Evolutionary conservation across 2,113 vertebrate genomes (phyloP), one percentile per base, ranked within the genome.

Genomic region (Chrysochloris asiatica): DNA sequence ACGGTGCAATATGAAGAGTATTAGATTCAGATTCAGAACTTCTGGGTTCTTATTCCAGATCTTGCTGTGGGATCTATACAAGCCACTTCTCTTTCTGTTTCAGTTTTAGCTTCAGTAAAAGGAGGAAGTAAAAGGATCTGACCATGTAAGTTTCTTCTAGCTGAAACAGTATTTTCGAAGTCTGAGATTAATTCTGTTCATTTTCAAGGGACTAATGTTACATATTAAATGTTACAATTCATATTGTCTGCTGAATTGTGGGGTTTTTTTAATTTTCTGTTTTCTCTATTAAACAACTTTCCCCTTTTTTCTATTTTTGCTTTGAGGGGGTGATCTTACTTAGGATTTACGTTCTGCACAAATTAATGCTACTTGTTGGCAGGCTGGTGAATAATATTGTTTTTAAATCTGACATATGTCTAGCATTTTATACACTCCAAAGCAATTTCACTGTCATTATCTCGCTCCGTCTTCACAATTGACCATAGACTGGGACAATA

Each of bases 161-260:
- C 47, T 86, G 24, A 71, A 89, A 84, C 4, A 41, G 17, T 89
- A 52, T 88, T 83, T 90, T 67, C 26, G 69, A 84, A 90, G 92
- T 36, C 88, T 87, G 73, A 48, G 3, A 89, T 83, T 79, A 69
- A 90, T 92, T 89, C 59, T 86, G 65, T n/a, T 22, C 71, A 48
- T 67, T 88, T 86, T 28, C 72, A 81, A 76, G 88, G n/a, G 38
- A 83, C 84, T 78, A 86, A 59, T 73, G 63, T 89, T 89, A 38
- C 38, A 88, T 79, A 88, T 76, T 65, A 80, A 61, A 83, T 86
- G 63, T 65, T 88, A 48, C 1, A 79, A 19, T 61, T 75, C 33
- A 92, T 47, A 50, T 82, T 88, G 61, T 82, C 90, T 89, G 63
- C 30, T 59, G 69, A 83, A 73, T 36, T 75, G 21, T 45, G 17